phyloP scores from a whole-genome alignment of 2,797 vertebrate genomes.

The Gymnodraco acuticeps region DNA sequence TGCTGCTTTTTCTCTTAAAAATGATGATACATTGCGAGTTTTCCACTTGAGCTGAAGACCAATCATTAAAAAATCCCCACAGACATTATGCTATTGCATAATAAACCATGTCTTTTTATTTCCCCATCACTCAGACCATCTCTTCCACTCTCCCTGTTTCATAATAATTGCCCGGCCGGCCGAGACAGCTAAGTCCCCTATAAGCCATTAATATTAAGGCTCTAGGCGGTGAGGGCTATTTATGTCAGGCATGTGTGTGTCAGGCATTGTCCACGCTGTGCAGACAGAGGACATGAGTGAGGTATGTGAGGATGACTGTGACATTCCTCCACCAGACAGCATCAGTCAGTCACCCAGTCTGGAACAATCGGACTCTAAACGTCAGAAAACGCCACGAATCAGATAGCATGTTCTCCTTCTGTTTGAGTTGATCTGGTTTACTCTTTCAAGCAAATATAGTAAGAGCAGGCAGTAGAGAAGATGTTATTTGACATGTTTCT shows the following conservation, averaged over 20 bases:
- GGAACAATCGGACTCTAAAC: constrained; percentile 62
- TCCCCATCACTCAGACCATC: constrained; percentile 60
- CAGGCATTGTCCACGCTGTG: constrained; percentile 64
- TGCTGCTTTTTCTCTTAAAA: constrained; percentile 47
- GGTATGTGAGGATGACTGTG: constrained; percentile 69
- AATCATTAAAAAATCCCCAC: constrained; percentile 54
- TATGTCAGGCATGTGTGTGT: constrained; percentile 64
- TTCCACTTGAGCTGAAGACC: constrained; percentile 51
- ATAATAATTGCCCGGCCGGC: constrained; percentile 64
- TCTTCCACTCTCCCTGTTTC: constrained; percentile 47
- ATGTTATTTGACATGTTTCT: constrained; percentile 50
- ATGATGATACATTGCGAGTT: constrained; percentile 48
- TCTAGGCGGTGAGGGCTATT: constrained; percentile 72
- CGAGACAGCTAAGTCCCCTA: constrained; percentile 74
- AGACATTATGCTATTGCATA: constrained; percentile 66
- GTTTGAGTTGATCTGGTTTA: constrained; percentile 37
- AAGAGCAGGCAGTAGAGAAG: constrained; percentile 22
- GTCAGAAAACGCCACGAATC: constrained; percentile 36
- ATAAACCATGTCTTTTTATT: constrained; percentile 57
- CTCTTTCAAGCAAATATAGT: constrained; percentile 16
- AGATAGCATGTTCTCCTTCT: constrained; percentile 16
- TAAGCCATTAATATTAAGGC: constrained; percentile 78
- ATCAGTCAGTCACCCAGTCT: constrained; percentile 61
- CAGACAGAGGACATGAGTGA: constrained; percentile 69
- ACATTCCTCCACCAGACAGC: constrained; percentile 66